phyloP scores from a whole-genome alignment of 2,113 vertebrate species.

The Thermophis baileyi region DNA sequence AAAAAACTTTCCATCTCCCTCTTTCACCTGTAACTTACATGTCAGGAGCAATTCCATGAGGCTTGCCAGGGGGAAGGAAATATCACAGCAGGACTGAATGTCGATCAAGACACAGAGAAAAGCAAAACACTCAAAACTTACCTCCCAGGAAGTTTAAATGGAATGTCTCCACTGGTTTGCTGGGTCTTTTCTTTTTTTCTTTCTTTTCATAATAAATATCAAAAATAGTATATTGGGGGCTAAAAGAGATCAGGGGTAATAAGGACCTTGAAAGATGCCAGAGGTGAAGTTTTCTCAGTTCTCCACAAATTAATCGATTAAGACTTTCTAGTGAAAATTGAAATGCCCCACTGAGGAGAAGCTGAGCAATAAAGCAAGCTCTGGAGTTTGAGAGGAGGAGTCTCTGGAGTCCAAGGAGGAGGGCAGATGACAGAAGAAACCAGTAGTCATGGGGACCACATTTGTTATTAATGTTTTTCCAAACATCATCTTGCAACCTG shows the following conservation, averaged over 20 bases:
- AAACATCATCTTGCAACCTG: conserved; percentile 46
- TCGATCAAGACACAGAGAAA: neutral
- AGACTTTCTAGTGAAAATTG: conserved; percentile 14
- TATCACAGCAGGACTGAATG: neutral
- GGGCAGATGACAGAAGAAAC: conserved; percentile 59
- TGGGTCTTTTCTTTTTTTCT: conserved; percentile 44
- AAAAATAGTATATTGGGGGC: conserved; percentile 36
- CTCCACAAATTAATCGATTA: conserved; percentile 27
- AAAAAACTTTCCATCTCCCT: neutral
- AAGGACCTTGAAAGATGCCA: neutral
- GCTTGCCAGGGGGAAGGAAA: neutral
- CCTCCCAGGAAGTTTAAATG: conserved; percentile 57
- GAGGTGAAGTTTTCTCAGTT: conserved; percentile 27
- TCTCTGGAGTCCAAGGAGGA: no score
- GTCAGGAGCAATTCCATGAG: neutral
- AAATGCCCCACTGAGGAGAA: conserved; percentile 30
- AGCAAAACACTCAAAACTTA: conserved; percentile 57
- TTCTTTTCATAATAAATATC: conserved; percentile 35
- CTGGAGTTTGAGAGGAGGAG: conserved; percentile 49
- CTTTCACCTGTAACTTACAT: neutral
- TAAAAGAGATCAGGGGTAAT: conserved; percentile 28
- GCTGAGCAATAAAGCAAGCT: conserved; percentile 48
- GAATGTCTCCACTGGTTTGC: conserved; percentile 36
- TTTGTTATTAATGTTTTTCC: conserved; percentile 38
- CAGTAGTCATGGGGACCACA: conserved; percentile 55